Evolutionary conservation across 1,140 invertebrate species (phyloP), one percentile per base, ranked within the genome.

Genomic region (Psilanteris sp.): DNA sequence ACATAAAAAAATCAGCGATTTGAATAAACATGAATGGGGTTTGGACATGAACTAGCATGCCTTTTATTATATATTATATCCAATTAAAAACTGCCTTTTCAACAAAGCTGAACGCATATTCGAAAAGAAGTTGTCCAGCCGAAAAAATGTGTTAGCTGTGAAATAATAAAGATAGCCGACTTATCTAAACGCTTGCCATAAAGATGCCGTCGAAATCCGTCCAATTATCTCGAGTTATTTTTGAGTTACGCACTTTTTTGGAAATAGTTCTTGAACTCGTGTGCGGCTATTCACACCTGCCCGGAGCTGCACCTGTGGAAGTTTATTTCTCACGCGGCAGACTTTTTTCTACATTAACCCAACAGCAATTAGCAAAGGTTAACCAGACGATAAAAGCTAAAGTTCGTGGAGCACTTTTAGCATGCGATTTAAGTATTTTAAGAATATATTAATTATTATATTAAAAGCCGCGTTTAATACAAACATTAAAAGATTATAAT

Each of bases 61-160:
- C n/a, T 36, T 66, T 67, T 67, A 67, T 55, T 67, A 68, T 50
- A n/a, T n/a, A n/a, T n/a, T n/a, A n/a, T n/a, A n/a, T 57, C 43
- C 43, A 68, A 68, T 68, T 68, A 67, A 68, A 50, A 50, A n/a
- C n/a, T n/a, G n/a, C n/a, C n/a, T n/a, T n/a, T n/a, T n/a, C n/a
- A n/a, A 59, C 39, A 61, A 37, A 61, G 29, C 4, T 13, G 13
- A 31, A 36, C 8, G 7, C 20, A 8, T 5, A 18, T 8, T n/a
- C 3, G 15, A 44, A 43, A 57, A 44, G 54, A 59, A 44, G 39
- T 46, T 59, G 54, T 59, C 18, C n/a, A 5, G 11, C 2, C 20
- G 22, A 39, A 27, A 31, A 50, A 50, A 32, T 20, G 18, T 43
- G 59, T 43, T 10, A n/a, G 16, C 9, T 14, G 48, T 31, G 31